Conservation (phyloP, 2,888 invertebrate species). For the Mythimna lalbum region DNA sequence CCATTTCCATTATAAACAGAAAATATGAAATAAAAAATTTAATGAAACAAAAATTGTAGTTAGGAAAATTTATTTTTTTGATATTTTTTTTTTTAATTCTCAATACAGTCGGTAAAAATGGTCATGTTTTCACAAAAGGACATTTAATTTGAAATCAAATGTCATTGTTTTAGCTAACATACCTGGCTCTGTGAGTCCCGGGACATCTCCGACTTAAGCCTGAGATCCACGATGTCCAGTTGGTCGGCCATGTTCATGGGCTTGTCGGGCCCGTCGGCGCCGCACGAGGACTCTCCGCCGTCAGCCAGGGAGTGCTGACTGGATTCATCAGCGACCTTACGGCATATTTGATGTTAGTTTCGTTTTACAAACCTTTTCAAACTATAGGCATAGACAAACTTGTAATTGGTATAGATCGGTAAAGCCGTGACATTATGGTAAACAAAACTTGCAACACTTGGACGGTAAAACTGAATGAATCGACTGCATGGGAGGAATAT, state of each 20-base stretch:
- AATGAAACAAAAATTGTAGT: too few species aligned
- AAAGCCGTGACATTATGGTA: not conserved
- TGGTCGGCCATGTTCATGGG: slow-evolving; percentile 77
- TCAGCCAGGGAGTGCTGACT: slow-evolving; percentile 92
- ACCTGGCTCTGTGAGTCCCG: slow-evolving; percentile 78
- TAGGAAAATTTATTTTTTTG: too few species aligned
- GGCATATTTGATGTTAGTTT: not conserved
- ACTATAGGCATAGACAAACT: not conserved
- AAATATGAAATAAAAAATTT: too few species aligned
- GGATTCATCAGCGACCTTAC: slow-evolving; percentile 92
- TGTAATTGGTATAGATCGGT: not conserved
- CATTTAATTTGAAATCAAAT: too few species aligned
- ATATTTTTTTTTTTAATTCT: too few species aligned
- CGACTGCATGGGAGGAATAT: too few species aligned
- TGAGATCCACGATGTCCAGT: slow-evolving; percentile 92
- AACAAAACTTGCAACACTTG: not conserved
- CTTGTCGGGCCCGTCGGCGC: slow-evolving; percentile 73
- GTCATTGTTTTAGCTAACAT: not conserved
- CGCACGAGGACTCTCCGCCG: slow-evolving; percentile 77
- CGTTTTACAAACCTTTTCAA: not conserved
- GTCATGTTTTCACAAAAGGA: too few species aligned
- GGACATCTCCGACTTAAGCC: slow-evolving; percentile 92
- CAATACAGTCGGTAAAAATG: too few species aligned
- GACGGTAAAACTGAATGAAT: not conserved
- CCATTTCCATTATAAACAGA: too few species aligned